Percentiles rank a stretch among this genome's conserved stretches.
phyloP scores from a whole-genome alignment of 2,888 invertebrate genomes.

The Colostygia pectinataria region DNA sequence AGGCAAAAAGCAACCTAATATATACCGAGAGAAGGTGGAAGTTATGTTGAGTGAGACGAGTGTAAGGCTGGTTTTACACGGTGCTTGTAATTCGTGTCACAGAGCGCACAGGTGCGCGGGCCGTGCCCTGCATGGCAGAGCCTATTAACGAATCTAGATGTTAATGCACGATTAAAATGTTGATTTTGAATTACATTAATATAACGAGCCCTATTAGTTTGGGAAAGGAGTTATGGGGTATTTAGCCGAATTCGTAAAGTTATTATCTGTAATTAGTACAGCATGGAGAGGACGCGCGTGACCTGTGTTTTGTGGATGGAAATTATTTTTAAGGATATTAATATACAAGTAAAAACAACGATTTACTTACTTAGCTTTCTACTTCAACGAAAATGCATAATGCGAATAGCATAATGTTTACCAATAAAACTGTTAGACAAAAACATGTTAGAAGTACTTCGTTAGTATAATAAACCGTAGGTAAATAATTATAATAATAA shows the following conservation, averaged over 20 bases:
- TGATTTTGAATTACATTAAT: slow-evolving; percentile 41
- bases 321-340: no score
- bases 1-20: neutral
- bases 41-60: neutral
- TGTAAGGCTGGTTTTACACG: slow-evolving; percentile 8
- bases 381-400: no score
- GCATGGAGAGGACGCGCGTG: neutral
- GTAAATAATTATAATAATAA: no score
- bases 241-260: slow-evolving; percentile 22
- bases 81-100: slow-evolving; percentile 57
- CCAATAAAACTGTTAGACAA: no score
- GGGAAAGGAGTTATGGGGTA: slow-evolving; percentile 32
- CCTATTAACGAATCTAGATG: slow-evolving; percentile 30
- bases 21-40: slow-evolving; percentile 15
- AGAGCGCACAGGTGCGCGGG: slow-evolving; percentile 67
- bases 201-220: slow-evolving; percentile 30
- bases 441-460: no score
- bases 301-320: no score
- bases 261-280: slow-evolving; percentile 5
- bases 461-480: no score
- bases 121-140: slow-evolving; percentile 38
- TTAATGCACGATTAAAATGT: slow-evolving; percentile 42
- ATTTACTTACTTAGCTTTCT: no score
- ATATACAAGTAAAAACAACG: no score
- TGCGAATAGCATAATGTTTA: no score